A percentile compares a stretch with the other conserved stretches of the same genome.
phyloP scores from a whole-genome alignment of 2,888 invertebrate genomes.

The Erebia aethiops region DNA sequence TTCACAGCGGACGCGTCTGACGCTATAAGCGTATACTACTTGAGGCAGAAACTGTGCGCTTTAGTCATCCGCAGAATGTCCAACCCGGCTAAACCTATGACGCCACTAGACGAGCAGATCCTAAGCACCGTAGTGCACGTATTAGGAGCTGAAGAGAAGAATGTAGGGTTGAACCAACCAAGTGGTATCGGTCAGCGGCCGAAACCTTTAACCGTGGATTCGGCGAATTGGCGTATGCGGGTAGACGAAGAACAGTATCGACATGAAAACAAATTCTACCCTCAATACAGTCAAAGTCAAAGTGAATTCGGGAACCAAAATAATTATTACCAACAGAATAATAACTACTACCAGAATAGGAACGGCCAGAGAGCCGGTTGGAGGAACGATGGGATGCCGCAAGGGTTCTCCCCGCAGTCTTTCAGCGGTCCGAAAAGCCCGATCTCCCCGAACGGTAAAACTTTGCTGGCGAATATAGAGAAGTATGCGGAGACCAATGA shows the following conservation, averaged over 20 bases:
- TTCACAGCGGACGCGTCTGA: constrained; percentile 87
- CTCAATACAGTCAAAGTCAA: constrained; percentile 53
- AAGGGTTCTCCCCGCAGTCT: constrained; percentile 58
- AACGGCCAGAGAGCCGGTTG: constrained; percentile 57
- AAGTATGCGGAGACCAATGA: constrained; percentile 59
- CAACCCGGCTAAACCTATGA: constrained; percentile 81
- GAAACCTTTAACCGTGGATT: constrained; percentile 85
- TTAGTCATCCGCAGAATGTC: constrained; percentile 85
- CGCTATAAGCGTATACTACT: constrained; percentile 85
- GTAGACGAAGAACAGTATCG: constrained; percentile 58
- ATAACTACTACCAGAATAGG: constrained; percentile 54
- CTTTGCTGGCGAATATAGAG: constrained; percentile 68
- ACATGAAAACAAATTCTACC: constrained; percentile 54
- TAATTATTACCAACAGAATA: constrained; percentile 51
- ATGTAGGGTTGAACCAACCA: constrained; percentile 87
- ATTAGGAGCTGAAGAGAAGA: constrained; percentile 87
- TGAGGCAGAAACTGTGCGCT: constrained; percentile 89
- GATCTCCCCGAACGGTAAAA: constrained; percentile 67
- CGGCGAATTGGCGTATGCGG: constrained; percentile 71
- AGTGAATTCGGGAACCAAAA: constrained; percentile 50
- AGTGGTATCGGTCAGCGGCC: constrained; percentile 90
- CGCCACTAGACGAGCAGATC: constrained; percentile 86
- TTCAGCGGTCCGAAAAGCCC: constrained; percentile 61
- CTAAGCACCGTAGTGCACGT: constrained; percentile 86
- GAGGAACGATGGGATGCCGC: constrained; percentile 51